Percentiles rank a stretch among this genome's conserved stretches.
phyloP scores from a whole-genome alignment of 2,113 vertebrate species.

The Colistium nudipinnis region DNA sequence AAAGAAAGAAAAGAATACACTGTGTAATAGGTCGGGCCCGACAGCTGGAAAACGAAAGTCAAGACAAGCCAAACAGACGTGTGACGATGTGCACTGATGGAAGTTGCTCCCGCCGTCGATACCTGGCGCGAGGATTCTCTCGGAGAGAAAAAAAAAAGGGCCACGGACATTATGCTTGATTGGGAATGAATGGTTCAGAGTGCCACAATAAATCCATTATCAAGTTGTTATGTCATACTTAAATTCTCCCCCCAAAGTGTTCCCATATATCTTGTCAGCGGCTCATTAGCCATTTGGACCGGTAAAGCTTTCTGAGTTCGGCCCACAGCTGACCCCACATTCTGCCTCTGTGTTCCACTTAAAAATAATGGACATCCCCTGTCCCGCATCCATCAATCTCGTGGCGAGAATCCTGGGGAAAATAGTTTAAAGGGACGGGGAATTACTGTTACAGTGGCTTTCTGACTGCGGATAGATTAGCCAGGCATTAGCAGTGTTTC shows the following conservation, averaged over 20 bases:
- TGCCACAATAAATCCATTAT: slow-evolving; percentile 77
- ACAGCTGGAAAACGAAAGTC: slow-evolving; percentile 75
- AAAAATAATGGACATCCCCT: slow-evolving; percentile 81
- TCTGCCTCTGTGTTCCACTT: slow-evolving; percentile 77
- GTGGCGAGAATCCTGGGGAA: slow-evolving; percentile 46
- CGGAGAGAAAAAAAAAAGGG: slow-evolving; percentile 9
- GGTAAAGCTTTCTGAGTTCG: slow-evolving; percentile 74
- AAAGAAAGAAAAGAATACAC: slow-evolving; percentile 44
- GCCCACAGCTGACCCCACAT: slow-evolving; percentile 72
- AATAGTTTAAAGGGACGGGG: slow-evolving; percentile 71
- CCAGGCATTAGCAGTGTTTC: slow-evolving; percentile 81
- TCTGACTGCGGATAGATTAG: slow-evolving; percentile 81
- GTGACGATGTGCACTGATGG: slow-evolving; percentile 29
- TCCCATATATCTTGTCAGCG: slow-evolving; percentile 77
- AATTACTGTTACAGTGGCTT: slow-evolving; percentile 75
- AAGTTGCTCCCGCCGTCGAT: slow-evolving; percentile 20
- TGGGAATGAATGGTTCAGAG: slow-evolving; percentile 68
- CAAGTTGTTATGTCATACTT: slow-evolving; percentile 80
- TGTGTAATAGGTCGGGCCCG: slow-evolving; percentile 71
- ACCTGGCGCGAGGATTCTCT: slow-evolving; percentile 34
- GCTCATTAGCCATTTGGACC: slow-evolving; percentile 79
- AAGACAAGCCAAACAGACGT: slow-evolving; percentile 28
- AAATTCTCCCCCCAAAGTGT: slow-evolving; percentile 76
- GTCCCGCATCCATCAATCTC: slow-evolving; percentile 81
- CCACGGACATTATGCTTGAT: slow-evolving; percentile 50